Evolutionary conservation across 2,888 invertebrate genomes (phyloP), one percentile per base, ranked within the genome.

Genomic region (Apodemia mormo): DNA sequence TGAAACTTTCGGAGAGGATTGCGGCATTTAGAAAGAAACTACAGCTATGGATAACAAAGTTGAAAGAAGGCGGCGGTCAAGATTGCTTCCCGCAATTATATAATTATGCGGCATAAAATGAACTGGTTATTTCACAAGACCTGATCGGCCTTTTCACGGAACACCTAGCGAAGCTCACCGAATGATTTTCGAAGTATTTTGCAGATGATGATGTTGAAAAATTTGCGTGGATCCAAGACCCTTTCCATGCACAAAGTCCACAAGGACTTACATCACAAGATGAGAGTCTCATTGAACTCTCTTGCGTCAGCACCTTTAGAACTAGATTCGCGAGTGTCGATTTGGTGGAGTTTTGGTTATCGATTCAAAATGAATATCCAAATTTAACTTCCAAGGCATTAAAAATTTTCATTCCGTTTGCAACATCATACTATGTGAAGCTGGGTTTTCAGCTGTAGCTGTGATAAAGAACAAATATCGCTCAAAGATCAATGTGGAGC

Each of bases 391-490:
- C 49, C 0, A 52, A n/a, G 2, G 49, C 14, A 5, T 52, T 52
- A n/a, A 52, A 10, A 52, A 52, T 52, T 52, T 52, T 52, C 49
- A 52, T 52, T 52, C n/a, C n/a, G n/a, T 52, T n/a, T n/a, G 52
- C 52, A 52, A 52, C 52, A n/a, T 52, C 52, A 7, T 52, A 52
- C 3, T 40, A 45, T 45, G 45, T 45, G 45, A 45, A 45, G 14
- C 66, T 66, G 66, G 61, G 66, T 37, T 52, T 49, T 9, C 45
- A 45, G 45, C 45, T 45, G 45, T 45, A 14, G 45, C 45, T 45
- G 12, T 45, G 0, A 45, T 45, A 45, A 45, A 14, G 12, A 45
- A 45, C 12, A 45, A 45, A 45, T 45, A 45, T 45, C 45, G 45
- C 12, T 45, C 45, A 45, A 45, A 3, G 8, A 12, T 45, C 45